Evolutionary conservation across 2,113 vertebrate species (phyloP).

Genomic region (Abramis brama): DNA sequence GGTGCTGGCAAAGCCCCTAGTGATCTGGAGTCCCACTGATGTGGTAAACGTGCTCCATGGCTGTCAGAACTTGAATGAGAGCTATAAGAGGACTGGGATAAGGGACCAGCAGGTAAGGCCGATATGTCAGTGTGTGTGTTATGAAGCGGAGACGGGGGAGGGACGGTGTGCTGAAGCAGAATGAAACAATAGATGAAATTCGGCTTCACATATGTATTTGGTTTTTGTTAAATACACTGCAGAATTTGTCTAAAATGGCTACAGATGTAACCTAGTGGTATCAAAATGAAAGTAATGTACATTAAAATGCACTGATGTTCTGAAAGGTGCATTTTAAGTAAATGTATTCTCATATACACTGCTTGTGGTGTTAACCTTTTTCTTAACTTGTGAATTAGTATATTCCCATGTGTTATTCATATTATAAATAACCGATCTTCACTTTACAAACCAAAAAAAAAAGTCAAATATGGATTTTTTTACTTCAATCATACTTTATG

Average conservation of each 20-base stretch:
- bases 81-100: slow-evolving; percentile 36
- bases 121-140: slow-evolving; percentile 2
- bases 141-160: neutral
- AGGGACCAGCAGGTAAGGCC: slow-evolving; percentile 27
- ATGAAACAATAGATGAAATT: neutral
- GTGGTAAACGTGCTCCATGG: slow-evolving; percentile 47
- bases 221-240: neutral
- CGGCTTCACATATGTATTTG: neutral
- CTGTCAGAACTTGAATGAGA: slow-evolving; percentile 51
- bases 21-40: slow-evolving; percentile 59
- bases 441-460: neutral
- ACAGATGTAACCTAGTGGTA: neutral
- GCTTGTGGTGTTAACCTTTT: slow-evolving; percentile 6
- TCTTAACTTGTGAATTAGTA: neutral
- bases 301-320: neutral
- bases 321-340: neutral
- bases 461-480: neutral
- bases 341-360: neutral
- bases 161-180: neutral
- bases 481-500: slow-evolving; percentile 1
- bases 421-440: neutral
- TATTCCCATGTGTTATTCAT: neutral
- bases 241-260: neutral
- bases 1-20: slow-evolving; percentile 59
- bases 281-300: neutral